A percentile compares a stretch with the other conserved stretches of the same genome.
phyloP scores from a whole-genome alignment of 2,113 vertebrate species.

The Pipra filicauda region DNA sequence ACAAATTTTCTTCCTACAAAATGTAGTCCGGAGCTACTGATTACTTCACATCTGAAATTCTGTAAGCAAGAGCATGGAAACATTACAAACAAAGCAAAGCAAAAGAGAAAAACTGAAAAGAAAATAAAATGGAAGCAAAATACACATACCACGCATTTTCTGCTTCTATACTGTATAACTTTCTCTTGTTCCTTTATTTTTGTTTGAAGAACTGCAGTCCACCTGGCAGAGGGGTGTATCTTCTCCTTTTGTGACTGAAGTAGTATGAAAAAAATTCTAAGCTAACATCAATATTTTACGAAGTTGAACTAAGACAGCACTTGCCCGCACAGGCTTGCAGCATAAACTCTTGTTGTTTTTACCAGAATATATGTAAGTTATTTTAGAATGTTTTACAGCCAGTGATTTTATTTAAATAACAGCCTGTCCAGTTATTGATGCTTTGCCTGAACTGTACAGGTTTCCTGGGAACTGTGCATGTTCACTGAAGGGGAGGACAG shows the following conservation, averaged over 20 bases:
- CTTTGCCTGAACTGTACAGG: neutral
- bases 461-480: neutral
- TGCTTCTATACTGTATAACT: neutral
- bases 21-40: neutral
- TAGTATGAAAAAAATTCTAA: neutral
- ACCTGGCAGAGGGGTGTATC: neutral
- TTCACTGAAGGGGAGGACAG: neutral
- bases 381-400: neutral
- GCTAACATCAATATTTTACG: neutral
- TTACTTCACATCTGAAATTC: neutral
- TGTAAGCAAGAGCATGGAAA: neutral
- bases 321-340: neutral
- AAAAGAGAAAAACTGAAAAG: neutral
- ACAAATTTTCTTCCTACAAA: neutral
- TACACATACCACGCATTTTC: neutral
- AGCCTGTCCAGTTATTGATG: neutral
- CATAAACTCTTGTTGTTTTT: neutral
- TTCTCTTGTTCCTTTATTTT: neutral
- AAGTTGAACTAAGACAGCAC: neutral
- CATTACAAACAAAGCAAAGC: neutral
- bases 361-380: neutral
- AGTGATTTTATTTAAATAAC: neutral
- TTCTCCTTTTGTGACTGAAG: neutral
- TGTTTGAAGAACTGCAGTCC: neutral
- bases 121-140: neutral